A percentile compares a stretch with the other conserved stretches of the same genome.
phyloP scores from a whole-genome alignment of 1,140 invertebrate genomes.

The Radopholus similis region DNA sequence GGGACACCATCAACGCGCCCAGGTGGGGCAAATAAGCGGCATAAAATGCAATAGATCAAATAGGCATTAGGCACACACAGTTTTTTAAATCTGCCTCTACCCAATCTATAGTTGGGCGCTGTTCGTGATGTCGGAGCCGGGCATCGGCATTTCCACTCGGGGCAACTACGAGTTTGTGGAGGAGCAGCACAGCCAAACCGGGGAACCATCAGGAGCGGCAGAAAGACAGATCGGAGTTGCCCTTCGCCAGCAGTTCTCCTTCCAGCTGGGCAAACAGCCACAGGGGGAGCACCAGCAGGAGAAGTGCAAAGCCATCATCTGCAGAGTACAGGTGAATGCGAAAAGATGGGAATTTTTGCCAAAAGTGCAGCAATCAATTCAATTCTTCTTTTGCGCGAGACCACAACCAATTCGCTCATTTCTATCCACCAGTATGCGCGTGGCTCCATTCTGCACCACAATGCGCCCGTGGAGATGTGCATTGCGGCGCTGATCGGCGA shows the following conservation, averaged over 20 bases:
- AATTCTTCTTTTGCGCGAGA: not conserved
- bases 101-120: constrained; percentile 41
- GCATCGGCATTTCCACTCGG: constrained; percentile 29
- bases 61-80: too few relatives aligned
- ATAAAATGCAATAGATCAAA: too few relatives aligned
- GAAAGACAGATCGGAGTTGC: constrained; percentile 34
- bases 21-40: constrained; percentile 23
- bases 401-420: too few relatives aligned
- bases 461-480: constrained; percentile 29
- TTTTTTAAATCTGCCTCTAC: constrained; percentile 2
- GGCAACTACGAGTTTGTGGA: constrained; percentile 47
- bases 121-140: constrained; percentile 47
- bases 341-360: not conserved
- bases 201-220: not conserved
- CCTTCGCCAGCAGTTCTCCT: constrained; percentile 43
- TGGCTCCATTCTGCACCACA: constrained; percentile 41
- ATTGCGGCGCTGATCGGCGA: constrained; percentile 39
- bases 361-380: not conserved
- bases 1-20: constrained; percentile 50
- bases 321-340: constrained; percentile 35
- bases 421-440: constrained; percentile 42
- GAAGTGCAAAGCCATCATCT: constrained; percentile 45
- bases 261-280: constrained; percentile 32
- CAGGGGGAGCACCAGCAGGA: not conserved
- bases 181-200: not conserved